phyloP scores from a whole-genome alignment of 2,797 vertebrate genomes.

The Scyliorhinus canicula region DNA sequence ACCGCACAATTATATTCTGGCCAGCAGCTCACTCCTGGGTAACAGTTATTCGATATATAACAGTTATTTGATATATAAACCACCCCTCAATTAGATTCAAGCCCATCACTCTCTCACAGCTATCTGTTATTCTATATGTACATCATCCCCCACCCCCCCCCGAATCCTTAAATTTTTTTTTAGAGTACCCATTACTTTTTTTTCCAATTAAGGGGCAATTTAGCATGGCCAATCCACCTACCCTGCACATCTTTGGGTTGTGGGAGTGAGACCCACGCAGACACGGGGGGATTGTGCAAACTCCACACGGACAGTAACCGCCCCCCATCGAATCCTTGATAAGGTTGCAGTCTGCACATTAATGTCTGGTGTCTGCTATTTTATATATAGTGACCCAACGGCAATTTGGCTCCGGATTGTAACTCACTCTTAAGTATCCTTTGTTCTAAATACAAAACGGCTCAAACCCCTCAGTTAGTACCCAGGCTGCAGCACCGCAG shows the following conservation, averaged over 20 bases:
- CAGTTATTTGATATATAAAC: not conserved
- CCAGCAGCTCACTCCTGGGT: not conserved
- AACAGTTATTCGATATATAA: not conserved
- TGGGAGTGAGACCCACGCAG: no score
- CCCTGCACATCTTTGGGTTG: no score
- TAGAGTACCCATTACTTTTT: no score
- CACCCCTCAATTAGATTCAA: not conserved
- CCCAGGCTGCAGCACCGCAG: not conserved
- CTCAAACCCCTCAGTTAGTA: not conserved
- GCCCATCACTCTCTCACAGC: not conserved
- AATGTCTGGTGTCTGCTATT: no score
- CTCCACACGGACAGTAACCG: no score
- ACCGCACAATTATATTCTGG: not conserved
- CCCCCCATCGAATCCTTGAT: no score
- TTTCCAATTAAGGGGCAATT: no score
- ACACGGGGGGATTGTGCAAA: no score
- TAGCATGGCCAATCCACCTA: no score
- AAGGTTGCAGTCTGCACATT: no score
- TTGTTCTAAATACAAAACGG: not conserved
- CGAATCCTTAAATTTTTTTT: no score
- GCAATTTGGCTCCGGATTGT: not conserved
- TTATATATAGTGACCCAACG: not conserved
- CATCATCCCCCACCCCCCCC: not conserved
- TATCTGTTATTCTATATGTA: not conserved
- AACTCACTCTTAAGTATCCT: no score